These are phyloP conservation scores for Drosophila prolongata DNA, from an alignment of 2,888 invertebrate species.

Conservation along the genomic window DNA sequence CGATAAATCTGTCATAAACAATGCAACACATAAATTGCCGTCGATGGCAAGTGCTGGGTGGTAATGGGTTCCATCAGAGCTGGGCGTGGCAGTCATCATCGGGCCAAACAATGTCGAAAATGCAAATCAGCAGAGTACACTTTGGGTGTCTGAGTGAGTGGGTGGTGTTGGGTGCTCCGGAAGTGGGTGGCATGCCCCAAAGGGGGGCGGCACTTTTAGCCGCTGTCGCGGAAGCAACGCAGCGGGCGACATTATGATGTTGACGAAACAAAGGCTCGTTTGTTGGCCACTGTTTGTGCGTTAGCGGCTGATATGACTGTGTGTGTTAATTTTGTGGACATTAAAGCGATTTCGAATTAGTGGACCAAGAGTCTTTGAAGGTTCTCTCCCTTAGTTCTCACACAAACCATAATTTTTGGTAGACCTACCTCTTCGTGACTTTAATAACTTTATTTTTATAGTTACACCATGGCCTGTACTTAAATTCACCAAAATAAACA, in stretches of 20 bases:
- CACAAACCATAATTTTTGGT: neutral
- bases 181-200: slow-evolving; percentile 10
- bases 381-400: neutral
- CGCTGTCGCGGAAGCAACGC: slow-evolving; percentile 40
- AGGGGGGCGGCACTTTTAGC: slow-evolving; percentile 13
- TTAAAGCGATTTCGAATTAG: slow-evolving; percentile 22
- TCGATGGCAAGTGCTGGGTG: slow-evolving; percentile 8
- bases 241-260: slow-evolving; percentile 45
- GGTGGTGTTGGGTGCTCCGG: slow-evolving; percentile 6
- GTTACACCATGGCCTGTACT: slow-evolving; percentile 15
- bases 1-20: slow-evolving; percentile 80
- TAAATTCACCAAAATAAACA: slow-evolving; percentile 28
- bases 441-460: slow-evolving; percentile 71
- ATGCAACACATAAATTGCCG: slow-evolving; percentile 73
- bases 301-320: slow-evolving; percentile 2
- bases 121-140: slow-evolving; percentile 61
- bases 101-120: slow-evolving; percentile 64
- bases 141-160: slow-evolving; percentile 13
- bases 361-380: neutral
- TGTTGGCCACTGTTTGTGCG: slow-evolving; percentile 25
- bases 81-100: slow-evolving; percentile 39
- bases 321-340: slow-evolving; percentile 15
- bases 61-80: slow-evolving; percentile 23
- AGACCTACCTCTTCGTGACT: slow-evolving; percentile 39
- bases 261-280: slow-evolving; percentile 43